Percentiles rank a stretch among this genome's conserved stretches.
Evolutionary conservation across 2,888 invertebrate species (phyloP).

Genomic region (Mellilla xanthometata): DNA sequence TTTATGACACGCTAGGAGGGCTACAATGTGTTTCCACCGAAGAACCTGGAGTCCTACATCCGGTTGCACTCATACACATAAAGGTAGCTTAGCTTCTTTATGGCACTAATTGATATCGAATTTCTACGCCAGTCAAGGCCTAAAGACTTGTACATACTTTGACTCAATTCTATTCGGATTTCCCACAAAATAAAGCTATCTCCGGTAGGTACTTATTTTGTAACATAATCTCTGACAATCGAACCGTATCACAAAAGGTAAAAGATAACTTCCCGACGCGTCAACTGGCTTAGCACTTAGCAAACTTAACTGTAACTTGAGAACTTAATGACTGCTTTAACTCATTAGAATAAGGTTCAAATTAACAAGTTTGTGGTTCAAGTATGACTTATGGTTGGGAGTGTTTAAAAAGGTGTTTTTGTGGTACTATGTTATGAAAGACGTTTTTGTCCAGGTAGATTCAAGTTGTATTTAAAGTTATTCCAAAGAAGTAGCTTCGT

Average conservation of each 20-base stretch:
- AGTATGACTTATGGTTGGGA: constrained; percentile 3
- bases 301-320: constrained; percentile 2
- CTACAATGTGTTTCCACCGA: too few relatives aligned
- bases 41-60: too few relatives aligned
- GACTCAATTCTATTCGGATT: too few relatives aligned
- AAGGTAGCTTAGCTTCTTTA: too few relatives aligned
- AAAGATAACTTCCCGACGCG: constrained; percentile 35
- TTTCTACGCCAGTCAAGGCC: too few relatives aligned
- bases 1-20: too few relatives aligned
- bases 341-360: neutral
- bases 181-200: neutral
- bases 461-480: neutral
- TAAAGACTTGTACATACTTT: too few relatives aligned
- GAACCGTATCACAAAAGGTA: constrained; percentile 32
- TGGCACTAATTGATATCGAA: too few relatives aligned
- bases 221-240: constrained; percentile 41
- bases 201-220: constrained; percentile 20
- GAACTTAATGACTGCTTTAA: constrained; percentile 2
- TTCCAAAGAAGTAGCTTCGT: neutral
- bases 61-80: too few relatives aligned
- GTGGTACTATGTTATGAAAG: constrained; percentile 19
- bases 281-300: constrained; percentile 11
- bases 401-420: constrained; percentile 17
- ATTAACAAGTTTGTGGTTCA: constrained; percentile 3
- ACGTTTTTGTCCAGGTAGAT: constrained; percentile 11